Percentiles rank a stretch among this genome's conserved stretches.
Conservation (phyloP, 2,888 invertebrate genomes). For the Ariolimax columbianus region DNA sequence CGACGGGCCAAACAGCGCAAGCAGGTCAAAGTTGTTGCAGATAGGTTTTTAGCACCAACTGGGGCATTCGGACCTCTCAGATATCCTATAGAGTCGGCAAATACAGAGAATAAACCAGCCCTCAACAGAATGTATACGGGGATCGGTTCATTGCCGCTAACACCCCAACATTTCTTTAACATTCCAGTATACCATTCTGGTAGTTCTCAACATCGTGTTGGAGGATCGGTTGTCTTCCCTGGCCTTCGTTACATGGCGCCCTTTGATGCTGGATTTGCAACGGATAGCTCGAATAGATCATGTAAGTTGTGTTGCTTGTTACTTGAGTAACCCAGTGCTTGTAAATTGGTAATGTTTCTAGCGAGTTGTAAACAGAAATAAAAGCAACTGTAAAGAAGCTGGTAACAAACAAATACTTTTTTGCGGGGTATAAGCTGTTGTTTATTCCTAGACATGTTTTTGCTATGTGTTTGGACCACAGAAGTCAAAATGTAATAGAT, state of each 20-base stretch:
- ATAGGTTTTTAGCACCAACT: neutral
- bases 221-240: neutral
- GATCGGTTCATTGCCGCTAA: neutral
- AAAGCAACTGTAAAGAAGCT: too few relatives aligned
- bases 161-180: neutral
- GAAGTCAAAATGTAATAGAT: too few relatives aligned
- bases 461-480: too few relatives aligned
- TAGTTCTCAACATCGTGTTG: neutral
- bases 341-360: too few relatives aligned
- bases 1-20: conserved; percentile 23
- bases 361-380: too few relatives aligned
- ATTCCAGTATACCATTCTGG: neutral
- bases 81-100: neutral
- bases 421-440: too few relatives aligned
- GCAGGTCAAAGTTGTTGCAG: conserved; percentile 1
- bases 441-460: too few relatives aligned
- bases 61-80: neutral
- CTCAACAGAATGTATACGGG: conserved; percentile 8
- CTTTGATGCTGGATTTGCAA: neutral
- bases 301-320: conserved; percentile 7
- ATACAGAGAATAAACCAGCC: too few relatives aligned
- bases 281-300: neutral
- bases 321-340: too few relatives aligned
- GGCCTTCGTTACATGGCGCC: neutral
- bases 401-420: too few relatives aligned